Base-by-base conservation (phyloP, 1,140 invertebrate species). In the Drosophila murphyi region DNA sequence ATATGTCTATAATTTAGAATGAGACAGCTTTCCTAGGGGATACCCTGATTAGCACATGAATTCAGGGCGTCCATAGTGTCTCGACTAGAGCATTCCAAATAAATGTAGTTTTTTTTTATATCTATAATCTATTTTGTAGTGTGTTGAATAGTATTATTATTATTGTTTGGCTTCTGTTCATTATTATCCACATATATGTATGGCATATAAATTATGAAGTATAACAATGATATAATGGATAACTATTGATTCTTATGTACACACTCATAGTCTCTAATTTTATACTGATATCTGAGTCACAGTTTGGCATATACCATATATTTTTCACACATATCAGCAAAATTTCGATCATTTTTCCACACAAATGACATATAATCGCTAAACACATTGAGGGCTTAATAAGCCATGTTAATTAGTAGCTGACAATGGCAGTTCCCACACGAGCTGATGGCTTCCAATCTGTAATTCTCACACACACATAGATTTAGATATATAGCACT, bases 341-440 rank as follows among this genome's bases (percentile, higher is more conserved):
- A 47, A 6, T 45, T 39, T 8, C 28, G 35, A 50, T 59, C 28
- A 45, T 43, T 60, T 51, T 51, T 29, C 8, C 35, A 55, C 32
- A 59, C 48, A 60, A 68, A 41, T 68, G 29, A 51, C 50, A 70
- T 31, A 8, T 31, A 64, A 8, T 48, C 43, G 34, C 8, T 63
- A 29, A 2, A 5, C 52, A 7, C n/a, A 12, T 34, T 41, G 69
- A 61, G 45, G 52, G 52, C 68, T 73, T 62, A 68, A 68, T n/a
- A 62, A 69, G 59, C 59, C 51, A 68, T 41, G 59, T 74, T 77
- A 77, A 77, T 77, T 77, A 77, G 56, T 31, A 56, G 50, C 61
- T 55, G 57, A 48, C 52, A 57, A 62, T 60, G 51, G 41, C 34
- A 45, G 57, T 31, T 32, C n/a, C 35, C 31, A 5, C n/a, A 41